Percentiles rank a stretch among this genome's conserved stretches.
Evolutionary conservation across 2,113 vertebrate species (phyloP).

Genomic region (Ptychochromis oligacanthus): DNA sequence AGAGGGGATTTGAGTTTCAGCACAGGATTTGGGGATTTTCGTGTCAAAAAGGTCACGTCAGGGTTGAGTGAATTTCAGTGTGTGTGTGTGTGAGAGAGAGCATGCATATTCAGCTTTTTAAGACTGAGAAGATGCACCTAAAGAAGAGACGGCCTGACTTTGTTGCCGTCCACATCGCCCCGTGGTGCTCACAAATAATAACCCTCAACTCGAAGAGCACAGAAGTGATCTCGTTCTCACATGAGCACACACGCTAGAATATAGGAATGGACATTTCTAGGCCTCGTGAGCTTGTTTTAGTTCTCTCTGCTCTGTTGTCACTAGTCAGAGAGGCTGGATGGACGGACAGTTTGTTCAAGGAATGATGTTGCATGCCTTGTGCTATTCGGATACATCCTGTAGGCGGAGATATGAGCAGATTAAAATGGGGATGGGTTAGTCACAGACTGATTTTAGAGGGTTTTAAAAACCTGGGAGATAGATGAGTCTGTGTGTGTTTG

Average conservation of each 20-base stretch:
- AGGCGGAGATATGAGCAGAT: constrained; percentile 45
- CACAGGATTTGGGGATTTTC: constrained; percentile 49
- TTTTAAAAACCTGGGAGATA: constrained; percentile 2
- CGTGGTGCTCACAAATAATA: constrained; percentile 47
- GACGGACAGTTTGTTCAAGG: constrained; percentile 20
- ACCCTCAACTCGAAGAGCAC: constrained; percentile 26
- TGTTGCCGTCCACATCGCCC: constrained; percentile 43
- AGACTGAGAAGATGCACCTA: constrained; percentile 29
- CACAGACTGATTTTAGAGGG: constrained; percentile 44
- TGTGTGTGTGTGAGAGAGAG: neutral
- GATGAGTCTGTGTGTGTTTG: neutral
- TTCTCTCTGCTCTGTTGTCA: constrained; percentile 32
- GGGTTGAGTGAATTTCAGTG: neutral
- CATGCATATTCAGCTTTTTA: constrained; percentile 36
- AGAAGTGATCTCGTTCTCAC: constrained; percentile 36
- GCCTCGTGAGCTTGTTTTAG: constrained; percentile 40
- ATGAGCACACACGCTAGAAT: constrained; percentile 13
- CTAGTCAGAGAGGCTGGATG: constrained; percentile 7
- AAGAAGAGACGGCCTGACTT: constrained; percentile 44
- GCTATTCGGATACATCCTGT: constrained; percentile 35
- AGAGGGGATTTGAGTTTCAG: constrained; percentile 59
- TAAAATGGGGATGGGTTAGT: constrained; percentile 46
- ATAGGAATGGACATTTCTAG: constrained; percentile 54
- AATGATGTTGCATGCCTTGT: constrained; percentile 27
- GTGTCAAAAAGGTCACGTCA: constrained; percentile 50